Conservation (phyloP, 2,797 vertebrate species). For the Pseudocheirus occidentalis region DNA sequence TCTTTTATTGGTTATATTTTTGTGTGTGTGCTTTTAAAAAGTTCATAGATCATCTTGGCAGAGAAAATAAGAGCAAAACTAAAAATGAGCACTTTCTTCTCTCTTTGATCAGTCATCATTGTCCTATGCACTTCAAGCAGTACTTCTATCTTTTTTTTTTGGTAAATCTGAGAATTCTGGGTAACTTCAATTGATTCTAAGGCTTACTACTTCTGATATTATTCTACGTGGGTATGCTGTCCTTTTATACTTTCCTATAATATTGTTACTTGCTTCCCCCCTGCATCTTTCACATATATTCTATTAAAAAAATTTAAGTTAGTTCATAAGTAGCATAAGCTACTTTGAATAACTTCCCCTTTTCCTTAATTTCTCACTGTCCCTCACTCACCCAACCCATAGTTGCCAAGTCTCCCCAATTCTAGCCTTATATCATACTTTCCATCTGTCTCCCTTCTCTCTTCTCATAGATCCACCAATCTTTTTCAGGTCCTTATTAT, state of each 20-base stretch:
- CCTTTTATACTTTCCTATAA: too few relatives aligned
- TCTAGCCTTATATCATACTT: neutral
- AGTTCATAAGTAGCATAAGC: neutral
- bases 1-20: neutral
- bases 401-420: neutral
- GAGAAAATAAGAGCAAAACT: neutral
- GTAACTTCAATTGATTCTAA: too few relatives aligned
- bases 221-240: neutral
- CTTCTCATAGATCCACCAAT: too few relatives aligned
- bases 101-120: too few relatives aligned
- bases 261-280: neutral
- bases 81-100: neutral
- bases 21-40: neutral
- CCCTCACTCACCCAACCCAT: too few relatives aligned
- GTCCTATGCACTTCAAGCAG: neutral
- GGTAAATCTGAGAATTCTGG: neutral
- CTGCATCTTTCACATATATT: neutral
- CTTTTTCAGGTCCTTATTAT: neutral
- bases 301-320: neutral
- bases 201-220: neutral
- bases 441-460: neutral
- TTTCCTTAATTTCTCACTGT: neutral
- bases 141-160: neutral
- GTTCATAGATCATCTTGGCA: neutral
- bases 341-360: neutral